phyloP scores from a whole-genome alignment of 2,113 vertebrate genomes.

The Dipodomys merriami region DNA sequence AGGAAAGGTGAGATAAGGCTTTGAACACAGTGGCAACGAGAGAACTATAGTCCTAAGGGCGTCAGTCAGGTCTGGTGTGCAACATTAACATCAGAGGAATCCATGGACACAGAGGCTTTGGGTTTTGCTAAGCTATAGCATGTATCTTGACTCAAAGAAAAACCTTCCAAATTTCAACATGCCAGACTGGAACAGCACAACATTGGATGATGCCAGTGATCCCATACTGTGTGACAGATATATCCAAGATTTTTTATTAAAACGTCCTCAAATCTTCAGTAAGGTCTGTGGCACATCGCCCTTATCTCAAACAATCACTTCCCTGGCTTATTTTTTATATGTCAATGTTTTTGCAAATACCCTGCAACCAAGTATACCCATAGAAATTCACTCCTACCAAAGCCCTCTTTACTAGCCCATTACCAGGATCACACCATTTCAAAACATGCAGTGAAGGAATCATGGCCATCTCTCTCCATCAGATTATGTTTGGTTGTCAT shows the following conservation, averaged over 20 bases:
- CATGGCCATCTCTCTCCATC: conserved; percentile 12
- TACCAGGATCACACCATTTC: background rate
- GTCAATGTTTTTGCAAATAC: background rate
- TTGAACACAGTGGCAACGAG: background rate
- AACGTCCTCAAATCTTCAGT: background rate
- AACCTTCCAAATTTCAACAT: background rate
- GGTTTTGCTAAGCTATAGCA: background rate
- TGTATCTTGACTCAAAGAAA: background rate
- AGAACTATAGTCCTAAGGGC: background rate
- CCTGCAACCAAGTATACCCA: background rate
- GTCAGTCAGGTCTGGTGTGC: background rate
- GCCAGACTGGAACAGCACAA: background rate
- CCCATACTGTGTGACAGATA: rapidly evolving
- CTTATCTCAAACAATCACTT: background rate
- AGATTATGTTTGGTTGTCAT: conserved; percentile 31
- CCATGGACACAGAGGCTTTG: background rate
- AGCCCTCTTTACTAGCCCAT: conserved; percentile 19
- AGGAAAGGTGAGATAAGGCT: background rate
- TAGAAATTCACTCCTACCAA: background rate
- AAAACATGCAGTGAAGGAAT: background rate
- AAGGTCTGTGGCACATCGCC: background rate
- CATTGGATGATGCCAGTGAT: background rate
- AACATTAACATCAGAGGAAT: background rate
- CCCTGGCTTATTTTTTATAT: background rate
- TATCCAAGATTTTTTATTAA: background rate